Conservation (phyloP, 2,888 invertebrate species). For the Priocnemis perturbator region DNA sequence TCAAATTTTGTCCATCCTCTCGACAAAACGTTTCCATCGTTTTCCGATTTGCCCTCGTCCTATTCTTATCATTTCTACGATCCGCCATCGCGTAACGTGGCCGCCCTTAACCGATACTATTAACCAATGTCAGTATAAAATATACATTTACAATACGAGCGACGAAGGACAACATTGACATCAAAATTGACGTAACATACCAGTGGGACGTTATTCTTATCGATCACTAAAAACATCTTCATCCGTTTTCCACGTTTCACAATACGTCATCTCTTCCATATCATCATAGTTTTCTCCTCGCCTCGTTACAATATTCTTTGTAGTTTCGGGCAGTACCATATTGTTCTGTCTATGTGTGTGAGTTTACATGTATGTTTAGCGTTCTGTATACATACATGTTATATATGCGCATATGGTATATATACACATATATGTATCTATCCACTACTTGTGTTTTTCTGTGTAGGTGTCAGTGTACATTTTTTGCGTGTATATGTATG, state of each 20-base stretch:
- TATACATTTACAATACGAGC: conserved; percentile 58
- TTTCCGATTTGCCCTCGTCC: neutral
- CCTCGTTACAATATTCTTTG: conserved; percentile 14
- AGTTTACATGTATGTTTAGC: neutral
- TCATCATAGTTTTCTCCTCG: neutral
- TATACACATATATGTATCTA: conserved; percentile 1
- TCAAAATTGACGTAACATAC: conserved; percentile 66
- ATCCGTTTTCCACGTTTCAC: conserved; percentile 11
- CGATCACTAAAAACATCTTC: neutral
- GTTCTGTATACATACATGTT: neutral
- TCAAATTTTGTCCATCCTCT: neutral
- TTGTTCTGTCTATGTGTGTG: conserved; percentile 10
- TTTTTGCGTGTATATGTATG: neutral
- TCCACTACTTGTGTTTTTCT: neutral
- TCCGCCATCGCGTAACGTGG: conserved; percentile 4
- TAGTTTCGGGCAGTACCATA: conserved; percentile 45
- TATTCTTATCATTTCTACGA: neutral
- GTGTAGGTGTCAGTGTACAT: neutral
- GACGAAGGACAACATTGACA: conserved; percentile 66
- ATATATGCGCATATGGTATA: neutral
- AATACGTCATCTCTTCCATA: neutral
- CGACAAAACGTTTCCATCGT: neutral
- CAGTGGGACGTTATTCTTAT: conserved; percentile 56
- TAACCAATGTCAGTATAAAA: conserved; percentile 64
- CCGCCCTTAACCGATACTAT: conserved; percentile 37